Base-by-base conservation (phyloP, 37 sponge, comb jelly and placozoan species). In the Dysidea cf. avara region DNA sequence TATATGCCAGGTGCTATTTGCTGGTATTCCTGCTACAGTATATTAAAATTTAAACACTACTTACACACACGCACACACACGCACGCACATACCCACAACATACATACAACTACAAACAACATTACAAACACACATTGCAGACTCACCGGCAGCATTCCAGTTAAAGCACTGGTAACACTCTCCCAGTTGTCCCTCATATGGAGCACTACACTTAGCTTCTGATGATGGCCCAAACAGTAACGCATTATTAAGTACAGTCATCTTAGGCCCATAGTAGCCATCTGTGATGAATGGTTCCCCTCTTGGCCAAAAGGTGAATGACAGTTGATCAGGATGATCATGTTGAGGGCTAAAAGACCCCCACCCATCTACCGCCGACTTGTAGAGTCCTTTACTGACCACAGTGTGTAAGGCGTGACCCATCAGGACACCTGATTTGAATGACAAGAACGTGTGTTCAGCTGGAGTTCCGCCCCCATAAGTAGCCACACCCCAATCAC, bases 111-210 rank as follows among this genome's bases (percentile, higher is more conserved):
- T n/a, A n/a, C n/a, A n/a, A n/a, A n/a, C n/a, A n/a, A n/a, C n/a
- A n/a, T n/a, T n/a, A n/a, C n/a, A n/a, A n/a, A n/a, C n/a, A n/a
- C n/a, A n/a, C n/a, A n/a, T n/a, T n/a, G n/a, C n/a, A n/a, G n/a
- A 43, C 46, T 43, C 46, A 43, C 46, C 76, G 22, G 76, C 67
- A 0, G 68, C 32, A 17, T 68, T 30, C 68, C 68, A 75, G 65
- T 75, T 67, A 39, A 75, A 53, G 67, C 76, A 75, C 37, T 68
- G 69, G 64, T 53, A 64, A 40, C 76, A 75, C 11, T 75, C 68
- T 39, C 76, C 76, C 1, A 75, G 5, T 22, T 75, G 76, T 64
- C 76, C 76, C 31, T 75, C 68, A 14, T 67, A 39, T 28, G 76
- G 76, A 20, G 39, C 17, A 34, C 26, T 32, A 47, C 76, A 75